Evolutionary conservation across 2,113 vertebrate species (phyloP), one percentile per base, ranked within the genome.

Genomic region (Hippocampus barbouri): DNA sequence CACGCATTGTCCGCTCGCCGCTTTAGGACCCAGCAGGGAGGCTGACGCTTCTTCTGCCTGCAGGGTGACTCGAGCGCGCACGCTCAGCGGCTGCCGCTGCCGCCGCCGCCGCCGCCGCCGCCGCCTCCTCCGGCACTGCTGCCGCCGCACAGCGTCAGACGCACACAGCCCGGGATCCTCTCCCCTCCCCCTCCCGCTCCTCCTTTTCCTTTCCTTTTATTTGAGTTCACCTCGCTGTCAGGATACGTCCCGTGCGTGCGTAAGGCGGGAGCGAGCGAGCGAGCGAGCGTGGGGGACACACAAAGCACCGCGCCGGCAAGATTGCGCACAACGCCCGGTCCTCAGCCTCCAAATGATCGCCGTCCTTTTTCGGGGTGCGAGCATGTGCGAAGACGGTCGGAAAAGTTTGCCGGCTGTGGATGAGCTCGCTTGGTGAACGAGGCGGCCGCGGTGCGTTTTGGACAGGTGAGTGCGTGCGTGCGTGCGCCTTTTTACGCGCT

Each of bases 1-100:
- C 12, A 14, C 43, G 47, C 18, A 16, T 51, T 51, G 47, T 51
- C 47, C 16, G 47, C 20, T 53, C 78, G 77, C 89, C 85, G 91
- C 94, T 93, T 93, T 93, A 95, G 95, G 95, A 96, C 95, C 96
- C 94, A 10, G 53, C 53, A 77, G 95, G 88, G 92, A 92, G 87
- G 88, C 86, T 20, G 85, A 71, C 66, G 75, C 84, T 54, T 83
- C 90, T 80, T 89, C 88, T 91, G 82, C 89, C 92, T 92, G 92
- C 93, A 85, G 90, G 86, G 79, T 18, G 18, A 11, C 34, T 51
- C 38, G 60, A 63, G 23, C 53, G 53, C 53, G 34, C 60, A 38
- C 3, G 60, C 30, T 63, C 30, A 3, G 60, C 30, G 20, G 51
- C 51, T 10, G 51, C 51, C 51, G 51, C 20, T 27, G 27, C 20